Evolutionary conservation across 1,140 invertebrate species (phyloP).

Genomic region (Drosophila ironensis): DNA sequence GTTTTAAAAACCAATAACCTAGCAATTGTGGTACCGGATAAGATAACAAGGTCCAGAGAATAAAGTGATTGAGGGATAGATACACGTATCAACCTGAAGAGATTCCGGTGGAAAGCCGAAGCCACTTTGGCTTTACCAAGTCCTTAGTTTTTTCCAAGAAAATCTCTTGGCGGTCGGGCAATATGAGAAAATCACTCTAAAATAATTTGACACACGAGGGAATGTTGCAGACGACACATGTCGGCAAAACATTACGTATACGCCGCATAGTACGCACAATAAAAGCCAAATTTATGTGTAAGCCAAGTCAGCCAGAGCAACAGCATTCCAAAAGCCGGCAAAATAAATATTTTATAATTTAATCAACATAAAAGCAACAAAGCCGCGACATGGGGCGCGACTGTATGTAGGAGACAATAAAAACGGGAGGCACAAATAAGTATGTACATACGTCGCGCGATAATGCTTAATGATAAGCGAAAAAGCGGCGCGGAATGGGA

Average conservation of each 20-base stretch:
- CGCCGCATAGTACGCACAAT: slow-evolving; percentile 52
- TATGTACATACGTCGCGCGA: slow-evolving; percentile 60
- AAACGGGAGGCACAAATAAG: slow-evolving; percentile 48
- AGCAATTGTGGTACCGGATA: no score
- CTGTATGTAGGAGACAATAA: slow-evolving; percentile 44
- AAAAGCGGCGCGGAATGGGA: slow-evolving; percentile 3
- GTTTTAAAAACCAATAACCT: no score
- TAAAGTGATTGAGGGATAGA: no score
- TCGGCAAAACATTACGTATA: slow-evolving; percentile 43
- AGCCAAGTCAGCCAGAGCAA: neutral
- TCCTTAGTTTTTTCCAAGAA: neutral
- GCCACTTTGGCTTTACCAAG: neutral
- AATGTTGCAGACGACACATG: slow-evolving; percentile 27
- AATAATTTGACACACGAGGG: slow-evolving; percentile 13
- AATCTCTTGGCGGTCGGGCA: neutral
- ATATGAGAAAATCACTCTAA: slow-evolving; percentile 19
- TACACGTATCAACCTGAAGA: neutral
- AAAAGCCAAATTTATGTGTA: slow-evolving; percentile 62
- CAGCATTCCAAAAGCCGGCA: slow-evolving; percentile 22
- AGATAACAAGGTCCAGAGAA: no score
- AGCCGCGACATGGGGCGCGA: slow-evolving; percentile 41
- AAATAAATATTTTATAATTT: slow-evolving; percentile 80
- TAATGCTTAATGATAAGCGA: slow-evolving; percentile 77
- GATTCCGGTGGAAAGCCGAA: neutral
- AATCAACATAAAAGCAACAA: slow-evolving; percentile 81